Conservation (phyloP, 1,140 invertebrate species). For the Drosophila virilis region DNA sequence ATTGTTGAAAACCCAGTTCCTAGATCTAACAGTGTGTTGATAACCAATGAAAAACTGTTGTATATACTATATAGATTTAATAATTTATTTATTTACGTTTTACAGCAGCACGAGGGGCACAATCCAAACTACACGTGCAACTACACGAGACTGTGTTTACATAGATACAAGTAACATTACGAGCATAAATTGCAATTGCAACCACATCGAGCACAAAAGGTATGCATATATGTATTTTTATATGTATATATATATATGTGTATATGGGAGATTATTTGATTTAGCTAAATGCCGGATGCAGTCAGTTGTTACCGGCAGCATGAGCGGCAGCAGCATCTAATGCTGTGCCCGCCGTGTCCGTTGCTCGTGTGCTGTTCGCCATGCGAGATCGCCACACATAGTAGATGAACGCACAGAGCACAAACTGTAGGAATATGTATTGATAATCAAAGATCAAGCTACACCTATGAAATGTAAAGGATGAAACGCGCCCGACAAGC, state of each 20-base stretch:
- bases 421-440: slow-evolving; percentile 75
- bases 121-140: slow-evolving; percentile 2
- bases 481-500: slow-evolving; percentile 83
- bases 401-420: slow-evolving; percentile 70
- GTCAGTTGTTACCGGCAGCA: slow-evolving; percentile 29
- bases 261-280: slow-evolving; percentile 68
- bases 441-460: slow-evolving; percentile 70
- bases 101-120: slow-evolving; percentile 6
- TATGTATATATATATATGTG: slow-evolving; percentile 11
- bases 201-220: slow-evolving; percentile 46
- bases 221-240: background rate
- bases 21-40: background rate
- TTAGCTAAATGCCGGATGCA: slow-evolving; percentile 71
- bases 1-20: background rate
- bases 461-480: slow-evolving; percentile 68
- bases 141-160: slow-evolving; percentile 10
- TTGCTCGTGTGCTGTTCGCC: background rate
- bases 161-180: slow-evolving; percentile 25
- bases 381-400: slow-evolving; percentile 60
- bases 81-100: slow-evolving; percentile 11
- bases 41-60: background rate
- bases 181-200: slow-evolving; percentile 39
- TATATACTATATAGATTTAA: background rate
- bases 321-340: background rate
- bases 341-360: slow-evolving; percentile 6